These are phyloP conservation scores for Umimayanthus kanabou DNA, from an alignment of 92 coral and sea anemone species.

Conservation along the genomic window DNA sequence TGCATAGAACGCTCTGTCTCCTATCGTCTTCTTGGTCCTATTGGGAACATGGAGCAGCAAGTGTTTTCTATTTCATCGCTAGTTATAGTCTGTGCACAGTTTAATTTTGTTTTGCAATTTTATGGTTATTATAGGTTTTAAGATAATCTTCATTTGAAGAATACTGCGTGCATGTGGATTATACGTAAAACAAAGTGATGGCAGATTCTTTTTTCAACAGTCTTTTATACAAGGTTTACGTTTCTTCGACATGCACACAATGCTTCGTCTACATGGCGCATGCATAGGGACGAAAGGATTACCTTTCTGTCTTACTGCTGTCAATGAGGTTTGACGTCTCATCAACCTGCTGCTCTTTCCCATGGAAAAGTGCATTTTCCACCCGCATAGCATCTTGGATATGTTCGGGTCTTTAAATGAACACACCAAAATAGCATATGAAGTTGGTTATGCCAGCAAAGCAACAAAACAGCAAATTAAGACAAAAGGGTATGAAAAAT, in stretches of 20 bases:
- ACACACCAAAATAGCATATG: background rate
- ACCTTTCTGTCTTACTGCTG: conserved; percentile 10
- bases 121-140: too few relatives aligned
- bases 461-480: background rate
- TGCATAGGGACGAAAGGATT: background rate
- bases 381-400: conserved; percentile 20
- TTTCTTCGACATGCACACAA: background rate
- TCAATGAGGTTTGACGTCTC: conserved; percentile 11
- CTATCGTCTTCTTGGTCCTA: too few relatives aligned
- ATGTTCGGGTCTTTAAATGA: conserved; percentile 9
- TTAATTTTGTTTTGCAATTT: too few relatives aligned
- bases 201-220: too few relatives aligned
- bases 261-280: background rate
- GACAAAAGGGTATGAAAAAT: background rate
- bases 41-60: too few relatives aligned
- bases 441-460: background rate
- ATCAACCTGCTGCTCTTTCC: background rate
- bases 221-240: too few relatives aligned
- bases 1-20: too few relatives aligned
- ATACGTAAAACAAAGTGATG: too few relatives aligned
- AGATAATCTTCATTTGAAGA: too few relatives aligned
- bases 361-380: conserved; percentile 8
- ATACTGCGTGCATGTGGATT: too few relatives aligned
- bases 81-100: too few relatives aligned
- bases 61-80: too few relatives aligned